Percentiles rank a stretch among this genome's conserved stretches.
phyloP scores from a whole-genome alignment of 2,113 vertebrate genomes.

The Cichladusa arquata region DNA sequence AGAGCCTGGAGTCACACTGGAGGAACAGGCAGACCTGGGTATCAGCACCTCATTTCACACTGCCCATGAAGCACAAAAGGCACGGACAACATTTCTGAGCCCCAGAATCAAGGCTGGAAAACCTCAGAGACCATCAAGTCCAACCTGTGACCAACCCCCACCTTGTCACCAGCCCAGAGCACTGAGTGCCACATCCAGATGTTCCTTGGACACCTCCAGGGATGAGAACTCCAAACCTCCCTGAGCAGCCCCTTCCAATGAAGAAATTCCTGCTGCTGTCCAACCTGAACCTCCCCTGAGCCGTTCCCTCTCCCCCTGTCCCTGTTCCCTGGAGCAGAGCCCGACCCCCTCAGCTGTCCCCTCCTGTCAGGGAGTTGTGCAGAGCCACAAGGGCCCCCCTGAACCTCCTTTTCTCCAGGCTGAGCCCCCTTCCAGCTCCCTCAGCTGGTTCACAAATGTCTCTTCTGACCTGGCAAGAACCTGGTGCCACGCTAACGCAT shows the following conservation, averaged over 20 bases:
- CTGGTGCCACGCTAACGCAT: neutral
- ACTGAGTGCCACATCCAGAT: neutral
- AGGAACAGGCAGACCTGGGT: neutral
- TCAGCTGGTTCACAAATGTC: neutral
- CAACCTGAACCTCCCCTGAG: neutral
- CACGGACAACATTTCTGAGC: neutral
- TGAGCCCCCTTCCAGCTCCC: neutral
- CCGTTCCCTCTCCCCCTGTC: neutral
- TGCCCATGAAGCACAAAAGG: neutral
- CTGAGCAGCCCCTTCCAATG: neutral
- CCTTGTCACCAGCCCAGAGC: neutral
- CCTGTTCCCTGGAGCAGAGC: neutral
- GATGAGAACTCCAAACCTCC: neutral
- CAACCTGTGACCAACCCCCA: neutral
- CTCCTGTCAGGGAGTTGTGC: neutral
- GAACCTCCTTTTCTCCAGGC: neutral
- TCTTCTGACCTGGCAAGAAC: neutral
- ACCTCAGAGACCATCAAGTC: accelerated
- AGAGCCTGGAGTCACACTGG: neutral
- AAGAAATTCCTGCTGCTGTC: neutral
- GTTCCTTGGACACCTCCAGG: neutral
- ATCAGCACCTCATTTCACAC: neutral
- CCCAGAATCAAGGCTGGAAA: neutral
- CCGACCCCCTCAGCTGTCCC: neutral
- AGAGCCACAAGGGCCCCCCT: neutral